phyloP scores from a whole-genome alignment of 2,113 vertebrate species.

The Myanophis thanlyinensis region DNA sequence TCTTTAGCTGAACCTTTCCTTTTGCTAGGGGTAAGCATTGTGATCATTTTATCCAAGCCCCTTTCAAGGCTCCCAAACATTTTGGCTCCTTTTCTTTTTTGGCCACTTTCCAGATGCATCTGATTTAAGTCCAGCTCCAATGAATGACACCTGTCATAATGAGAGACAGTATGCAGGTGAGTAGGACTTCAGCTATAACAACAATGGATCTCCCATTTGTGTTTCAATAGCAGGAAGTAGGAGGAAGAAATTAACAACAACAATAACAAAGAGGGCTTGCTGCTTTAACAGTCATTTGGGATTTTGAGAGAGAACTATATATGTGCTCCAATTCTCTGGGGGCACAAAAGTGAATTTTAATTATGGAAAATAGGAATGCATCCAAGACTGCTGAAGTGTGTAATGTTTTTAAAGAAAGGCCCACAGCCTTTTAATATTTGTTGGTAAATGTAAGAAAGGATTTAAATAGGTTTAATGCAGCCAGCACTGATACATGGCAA shows the following conservation, averaged over 20 bases:
- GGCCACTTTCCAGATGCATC: constrained; percentile 73
- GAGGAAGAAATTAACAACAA: background rate
- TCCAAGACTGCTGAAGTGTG: constrained; percentile 5
- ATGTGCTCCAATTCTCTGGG: background rate
- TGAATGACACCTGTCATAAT: constrained; percentile 77
- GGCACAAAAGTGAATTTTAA: background rate
- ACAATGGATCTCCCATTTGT: background rate
- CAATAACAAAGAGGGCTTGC: background rate
- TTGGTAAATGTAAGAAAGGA: background rate
- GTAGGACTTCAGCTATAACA: accelerated
- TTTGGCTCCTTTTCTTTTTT: constrained; percentile 83
- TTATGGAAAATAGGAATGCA: constrained; percentile 21
- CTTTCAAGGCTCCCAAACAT: constrained; percentile 91
- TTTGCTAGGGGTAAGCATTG: constrained; percentile 89
- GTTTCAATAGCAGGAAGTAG: background rate
- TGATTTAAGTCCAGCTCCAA: constrained; percentile 76
- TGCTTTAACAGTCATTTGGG: background rate
- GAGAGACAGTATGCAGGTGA: background rate
- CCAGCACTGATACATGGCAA: constrained; percentile 9
- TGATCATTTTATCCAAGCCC: constrained; percentile 92
- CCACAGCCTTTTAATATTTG: constrained; percentile 6
- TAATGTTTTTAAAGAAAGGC: constrained; percentile 14
- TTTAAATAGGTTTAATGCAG: constrained; percentile 21
- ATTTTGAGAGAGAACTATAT: constrained; percentile 11
- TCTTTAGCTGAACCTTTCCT: constrained; percentile 72